These are phyloP conservation scores for Ylistrum balloti DNA, from an alignment of 1,140 invertebrate species.

Conservation along the genomic window DNA sequence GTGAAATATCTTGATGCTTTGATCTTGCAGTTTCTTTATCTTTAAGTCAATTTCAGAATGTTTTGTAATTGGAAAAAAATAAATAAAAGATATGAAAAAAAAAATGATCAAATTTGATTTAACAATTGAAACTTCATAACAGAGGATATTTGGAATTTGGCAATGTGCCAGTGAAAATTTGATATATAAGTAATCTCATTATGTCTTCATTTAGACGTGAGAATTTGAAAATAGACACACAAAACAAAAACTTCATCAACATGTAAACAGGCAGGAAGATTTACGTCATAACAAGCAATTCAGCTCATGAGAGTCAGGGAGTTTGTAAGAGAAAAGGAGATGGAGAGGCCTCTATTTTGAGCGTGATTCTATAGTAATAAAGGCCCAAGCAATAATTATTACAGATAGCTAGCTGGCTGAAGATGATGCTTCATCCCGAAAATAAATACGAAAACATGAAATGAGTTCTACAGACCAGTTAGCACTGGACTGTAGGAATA, in stretches of 20 bases:
- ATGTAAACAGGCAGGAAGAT: background rate
- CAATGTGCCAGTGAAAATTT: slow-evolving; percentile 23
- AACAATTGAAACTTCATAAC: no score
- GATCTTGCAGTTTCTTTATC: no score
- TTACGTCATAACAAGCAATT: background rate
- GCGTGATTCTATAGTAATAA: background rate
- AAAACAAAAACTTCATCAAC: background rate
- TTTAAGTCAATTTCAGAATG: no score
- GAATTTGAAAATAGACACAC: background rate
- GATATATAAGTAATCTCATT: background rate
- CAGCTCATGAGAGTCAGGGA: background rate
- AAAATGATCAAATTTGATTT: no score
- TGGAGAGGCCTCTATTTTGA: background rate
- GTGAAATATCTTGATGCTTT: no score
- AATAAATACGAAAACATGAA: slow-evolving; percentile 32
- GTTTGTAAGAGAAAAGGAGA: background rate
- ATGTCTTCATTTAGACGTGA: background rate
- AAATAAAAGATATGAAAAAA: no score
- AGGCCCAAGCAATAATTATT: background rate
- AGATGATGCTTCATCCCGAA: slow-evolving; percentile 14
- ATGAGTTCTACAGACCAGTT: background rate
- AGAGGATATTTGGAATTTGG: background rate
- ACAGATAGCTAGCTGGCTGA: background rate
- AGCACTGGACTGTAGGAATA: slow-evolving; percentile 2
- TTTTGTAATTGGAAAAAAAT: no score